Evolutionary conservation across 2,888 invertebrate genomes (phyloP).

Genomic region (Noctuana brunneofusca): DNA sequence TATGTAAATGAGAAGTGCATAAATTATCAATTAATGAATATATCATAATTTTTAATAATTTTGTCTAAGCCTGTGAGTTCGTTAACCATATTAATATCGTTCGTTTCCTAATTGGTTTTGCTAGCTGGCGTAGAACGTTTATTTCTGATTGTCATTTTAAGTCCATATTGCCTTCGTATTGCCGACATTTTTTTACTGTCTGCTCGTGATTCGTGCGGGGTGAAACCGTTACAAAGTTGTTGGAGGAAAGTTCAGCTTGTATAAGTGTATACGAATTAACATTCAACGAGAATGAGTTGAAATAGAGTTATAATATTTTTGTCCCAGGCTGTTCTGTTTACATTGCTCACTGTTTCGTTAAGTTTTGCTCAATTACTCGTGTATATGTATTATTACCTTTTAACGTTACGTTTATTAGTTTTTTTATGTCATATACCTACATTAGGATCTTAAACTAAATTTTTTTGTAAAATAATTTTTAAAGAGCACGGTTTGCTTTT

Average conservation of each 20-base stretch:
- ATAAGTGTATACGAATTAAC: conserved; percentile 3
- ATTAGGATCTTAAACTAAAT: conserved; percentile 48
- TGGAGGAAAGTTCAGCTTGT: conserved; percentile 1
- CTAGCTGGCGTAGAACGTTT: neutral
- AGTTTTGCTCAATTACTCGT: conserved; percentile 79
- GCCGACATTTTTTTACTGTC: neutral
- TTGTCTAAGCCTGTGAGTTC: neutral
- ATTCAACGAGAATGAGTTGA: conserved; percentile 36
- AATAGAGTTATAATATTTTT: conserved; percentile 30
- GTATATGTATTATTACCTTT: conserved; percentile 55
- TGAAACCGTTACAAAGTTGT: neutral
- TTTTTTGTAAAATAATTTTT: conserved; percentile 66
- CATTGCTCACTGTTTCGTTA: conserved; percentile 79
- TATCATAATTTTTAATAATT: neutral
- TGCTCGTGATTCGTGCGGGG: conserved; percentile 6
- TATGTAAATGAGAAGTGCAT: neutral
- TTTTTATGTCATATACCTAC: conserved; percentile 53
- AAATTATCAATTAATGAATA: too few relatives aligned
- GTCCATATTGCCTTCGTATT: neutral
- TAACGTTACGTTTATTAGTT: conserved; percentile 65
- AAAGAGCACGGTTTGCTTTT: conserved; percentile 81
- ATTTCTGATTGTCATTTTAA: neutral
- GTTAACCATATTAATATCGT: neutral
- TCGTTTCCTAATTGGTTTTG: neutral
- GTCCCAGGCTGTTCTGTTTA: conserved; percentile 59